These are phyloP conservation scores for Phrynocephalus vlangalii DNA, from an alignment of 2,797 vertebrate species.

Conservation along the genomic window DNA sequence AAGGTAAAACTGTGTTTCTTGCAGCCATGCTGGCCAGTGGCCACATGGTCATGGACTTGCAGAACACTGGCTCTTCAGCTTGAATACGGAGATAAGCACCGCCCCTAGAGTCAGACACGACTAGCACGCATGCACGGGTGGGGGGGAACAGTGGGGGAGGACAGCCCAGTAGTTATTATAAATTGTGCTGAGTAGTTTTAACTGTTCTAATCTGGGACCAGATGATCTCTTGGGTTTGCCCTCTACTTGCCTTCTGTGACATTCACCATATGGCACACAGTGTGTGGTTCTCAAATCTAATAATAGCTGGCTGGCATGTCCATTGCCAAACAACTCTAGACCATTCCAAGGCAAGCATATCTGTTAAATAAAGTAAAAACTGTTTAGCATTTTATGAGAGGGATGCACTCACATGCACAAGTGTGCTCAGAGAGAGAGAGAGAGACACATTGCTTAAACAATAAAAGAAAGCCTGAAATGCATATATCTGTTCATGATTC, in stretches of 20 bases:
- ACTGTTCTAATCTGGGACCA: slow-evolving; percentile 25
- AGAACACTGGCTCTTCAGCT: too few relatives aligned
- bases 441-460: background rate
- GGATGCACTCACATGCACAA: too few relatives aligned
- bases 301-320: background rate
- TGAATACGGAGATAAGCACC: too few relatives aligned
- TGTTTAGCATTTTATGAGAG: background rate
- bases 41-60: too few relatives aligned
- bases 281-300: background rate
- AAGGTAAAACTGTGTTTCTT: too few relatives aligned
- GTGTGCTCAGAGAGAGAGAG: background rate
- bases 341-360: slow-evolving; percentile 34
- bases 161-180: background rate
- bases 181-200: slow-evolving; percentile 59
- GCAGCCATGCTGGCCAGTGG: too few relatives aligned
- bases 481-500: background rate
- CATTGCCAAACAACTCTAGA: background rate
- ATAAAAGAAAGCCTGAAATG: slow-evolving; percentile 4
- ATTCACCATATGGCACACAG: accelerated
- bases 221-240: slow-evolving; percentile 23
- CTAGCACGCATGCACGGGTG: too few relatives aligned
- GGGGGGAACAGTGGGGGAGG: background rate
- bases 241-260: slow-evolving; percentile 14
- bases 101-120: too few relatives aligned
- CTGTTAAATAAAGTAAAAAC: slow-evolving; percentile 3